A percentile compares a stretch with the other conserved stretches of the same genome.
Conservation (phyloP, 2,888 invertebrate genomes). For the Melanostoma scalare region DNA sequence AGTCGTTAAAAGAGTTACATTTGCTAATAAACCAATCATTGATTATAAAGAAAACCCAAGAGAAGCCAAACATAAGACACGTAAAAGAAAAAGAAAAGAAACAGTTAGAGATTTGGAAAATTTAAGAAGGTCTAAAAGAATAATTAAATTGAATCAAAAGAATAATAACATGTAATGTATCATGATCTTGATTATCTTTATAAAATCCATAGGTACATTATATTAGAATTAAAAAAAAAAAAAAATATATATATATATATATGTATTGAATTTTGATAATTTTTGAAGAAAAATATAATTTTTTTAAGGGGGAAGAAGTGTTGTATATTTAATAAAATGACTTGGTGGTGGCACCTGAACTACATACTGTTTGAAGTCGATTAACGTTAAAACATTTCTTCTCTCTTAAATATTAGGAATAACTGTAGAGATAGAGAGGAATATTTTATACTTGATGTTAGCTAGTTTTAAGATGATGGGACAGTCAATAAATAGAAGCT, state of each 20-base stretch:
- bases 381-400: not conserved
- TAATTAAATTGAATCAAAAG: conserved; percentile 11
- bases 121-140: conserved; percentile 21
- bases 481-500: not conserved
- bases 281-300: not conserved
- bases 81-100: conserved; percentile 18
- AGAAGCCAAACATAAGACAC: not conserved
- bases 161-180: not conserved
- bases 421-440: not conserved
- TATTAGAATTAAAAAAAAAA: not conserved
- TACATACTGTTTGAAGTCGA: conserved; percentile 1
- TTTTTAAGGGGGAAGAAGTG: not conserved
- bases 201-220: too few relatives aligned
- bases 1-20: conserved; percentile 22
- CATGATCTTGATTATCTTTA: not conserved
- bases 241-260: too few relatives aligned
- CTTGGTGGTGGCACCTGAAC: not conserved
- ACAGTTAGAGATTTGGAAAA: conserved; percentile 15
- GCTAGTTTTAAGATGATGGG: not conserved
- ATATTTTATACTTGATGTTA: not conserved
- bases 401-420: not conserved
- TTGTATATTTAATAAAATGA: not conserved
- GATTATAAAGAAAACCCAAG: not conserved
- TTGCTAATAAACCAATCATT: conserved; percentile 11
- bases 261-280: not conserved